phyloP scores from a whole-genome alignment of 2,888 invertebrate species.

The Panorpa germanica region DNA sequence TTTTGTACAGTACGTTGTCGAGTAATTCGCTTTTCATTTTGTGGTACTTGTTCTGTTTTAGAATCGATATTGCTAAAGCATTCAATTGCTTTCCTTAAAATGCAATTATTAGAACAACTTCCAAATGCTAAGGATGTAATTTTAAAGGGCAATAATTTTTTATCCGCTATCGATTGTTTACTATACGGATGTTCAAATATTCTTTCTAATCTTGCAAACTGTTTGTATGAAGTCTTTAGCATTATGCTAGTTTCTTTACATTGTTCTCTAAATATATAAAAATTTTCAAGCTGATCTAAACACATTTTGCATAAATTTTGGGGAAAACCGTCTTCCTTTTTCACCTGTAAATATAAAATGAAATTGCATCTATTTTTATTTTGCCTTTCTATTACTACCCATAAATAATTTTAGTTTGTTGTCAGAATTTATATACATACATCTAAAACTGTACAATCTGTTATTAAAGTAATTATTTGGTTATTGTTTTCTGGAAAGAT shows the following conservation, averaged over 20 bases:
- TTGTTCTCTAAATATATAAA: constrained; percentile 13
- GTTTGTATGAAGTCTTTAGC: constrained; percentile 7
- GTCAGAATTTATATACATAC: constrained; percentile 7
- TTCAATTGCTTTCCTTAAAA: too few species aligned
- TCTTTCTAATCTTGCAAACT: background rate
- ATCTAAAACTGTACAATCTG: constrained; percentile 9
- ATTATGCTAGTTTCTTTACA: constrained; percentile 13
- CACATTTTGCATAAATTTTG: constrained; percentile 13
- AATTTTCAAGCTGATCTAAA: constrained; percentile 11
- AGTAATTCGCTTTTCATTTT: too few species aligned
- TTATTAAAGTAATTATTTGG: constrained; percentile 10
- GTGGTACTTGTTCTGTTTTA: too few species aligned
- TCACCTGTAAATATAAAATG: constrained; percentile 11
- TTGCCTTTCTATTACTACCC: too few species aligned
- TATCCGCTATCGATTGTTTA: background rate
- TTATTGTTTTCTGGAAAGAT: constrained; percentile 9
- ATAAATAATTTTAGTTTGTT: too few species aligned
- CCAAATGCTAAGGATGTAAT: too few species aligned
- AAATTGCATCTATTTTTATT: too few species aligned
- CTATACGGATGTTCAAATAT: background rate
- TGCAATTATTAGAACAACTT: too few species aligned
- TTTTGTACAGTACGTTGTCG: too few species aligned
- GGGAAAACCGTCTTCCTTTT: constrained; percentile 12
- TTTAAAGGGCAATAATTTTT: too few species aligned
- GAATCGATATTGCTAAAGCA: too few species aligned